Evolutionary conservation across 1,140 invertebrate species (phyloP).

Genomic region (Triops longicaudatus): DNA sequence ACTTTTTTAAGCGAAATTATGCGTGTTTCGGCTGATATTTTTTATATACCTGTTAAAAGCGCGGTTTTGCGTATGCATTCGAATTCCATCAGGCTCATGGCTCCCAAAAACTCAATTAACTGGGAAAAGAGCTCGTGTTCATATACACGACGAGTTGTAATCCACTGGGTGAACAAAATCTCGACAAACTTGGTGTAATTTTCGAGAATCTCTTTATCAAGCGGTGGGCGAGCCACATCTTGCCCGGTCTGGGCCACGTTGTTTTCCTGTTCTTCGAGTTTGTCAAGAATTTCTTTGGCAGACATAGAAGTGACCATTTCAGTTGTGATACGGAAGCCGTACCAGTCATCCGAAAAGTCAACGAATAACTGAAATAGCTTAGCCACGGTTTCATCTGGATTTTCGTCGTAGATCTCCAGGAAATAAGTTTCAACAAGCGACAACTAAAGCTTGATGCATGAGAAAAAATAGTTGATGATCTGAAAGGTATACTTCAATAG

Average conservation of each 20-base stretch:
- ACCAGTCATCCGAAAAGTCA: background rate
- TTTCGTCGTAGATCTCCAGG: background rate
- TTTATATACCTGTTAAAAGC: background rate
- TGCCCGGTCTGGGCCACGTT: background rate
- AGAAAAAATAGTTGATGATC: background rate
- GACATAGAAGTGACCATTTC: background rate
- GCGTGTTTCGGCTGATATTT: background rate
- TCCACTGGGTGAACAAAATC: background rate
- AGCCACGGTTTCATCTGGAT: background rate
- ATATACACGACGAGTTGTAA: background rate
- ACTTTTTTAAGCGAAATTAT: no score
- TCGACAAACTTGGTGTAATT: background rate
- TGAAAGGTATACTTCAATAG: background rate
- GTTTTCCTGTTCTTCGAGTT: background rate
- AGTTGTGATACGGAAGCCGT: background rate
- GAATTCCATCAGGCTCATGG: background rate
- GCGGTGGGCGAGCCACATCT: background rate
- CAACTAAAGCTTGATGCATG: no score
- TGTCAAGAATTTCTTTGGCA: background rate
- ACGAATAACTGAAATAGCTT: background rate
- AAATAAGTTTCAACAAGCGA: background rate
- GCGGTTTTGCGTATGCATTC: background rate
- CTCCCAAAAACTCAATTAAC: background rate
- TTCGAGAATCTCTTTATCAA: background rate
- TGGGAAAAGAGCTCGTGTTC: background rate